Evolutionary conservation across 2,113 vertebrate genomes (phyloP).

Genomic region (Arenaria interpres): DNA sequence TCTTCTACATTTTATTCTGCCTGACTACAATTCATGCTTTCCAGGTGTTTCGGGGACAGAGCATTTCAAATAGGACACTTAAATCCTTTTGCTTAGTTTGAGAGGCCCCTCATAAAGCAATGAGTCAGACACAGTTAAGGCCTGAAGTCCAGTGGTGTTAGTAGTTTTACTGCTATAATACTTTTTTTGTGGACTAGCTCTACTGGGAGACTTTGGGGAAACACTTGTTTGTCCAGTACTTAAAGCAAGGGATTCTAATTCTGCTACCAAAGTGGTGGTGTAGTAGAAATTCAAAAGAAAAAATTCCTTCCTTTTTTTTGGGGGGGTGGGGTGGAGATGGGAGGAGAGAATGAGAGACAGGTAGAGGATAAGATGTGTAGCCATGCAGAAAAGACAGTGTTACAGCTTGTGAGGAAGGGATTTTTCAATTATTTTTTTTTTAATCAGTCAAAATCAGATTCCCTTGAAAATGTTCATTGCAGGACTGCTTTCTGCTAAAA

Average conservation of each 20-base stretch:
- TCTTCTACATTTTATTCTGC: neutral
- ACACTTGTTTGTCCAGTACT: neutral
- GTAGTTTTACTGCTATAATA: neutral
- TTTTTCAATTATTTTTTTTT: neutral
- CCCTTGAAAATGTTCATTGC: neutral
- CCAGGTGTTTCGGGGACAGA: neutral
- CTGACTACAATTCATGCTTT: neutral
- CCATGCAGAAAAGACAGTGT: neutral
- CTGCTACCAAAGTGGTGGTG: neutral
- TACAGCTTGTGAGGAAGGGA: neutral
- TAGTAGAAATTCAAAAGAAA: neutral
- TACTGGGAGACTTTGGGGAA: neutral
- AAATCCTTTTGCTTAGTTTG: neutral
- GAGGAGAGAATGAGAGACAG: neutral
- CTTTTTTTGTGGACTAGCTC: neutral
- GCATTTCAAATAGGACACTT: neutral
- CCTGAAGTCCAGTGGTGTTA: neutral
- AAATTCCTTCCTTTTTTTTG: neutral
- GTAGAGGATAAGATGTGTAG: neutral
- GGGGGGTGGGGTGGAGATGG: fast-evolving
- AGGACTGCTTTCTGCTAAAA: neutral
- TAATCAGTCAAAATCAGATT: neutral
- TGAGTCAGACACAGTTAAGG: neutral
- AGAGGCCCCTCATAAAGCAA: neutral
- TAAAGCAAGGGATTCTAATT: neutral